phyloP scores from a whole-genome alignment of 2,797 vertebrate species.

The Aulostomus chinensis region DNA sequence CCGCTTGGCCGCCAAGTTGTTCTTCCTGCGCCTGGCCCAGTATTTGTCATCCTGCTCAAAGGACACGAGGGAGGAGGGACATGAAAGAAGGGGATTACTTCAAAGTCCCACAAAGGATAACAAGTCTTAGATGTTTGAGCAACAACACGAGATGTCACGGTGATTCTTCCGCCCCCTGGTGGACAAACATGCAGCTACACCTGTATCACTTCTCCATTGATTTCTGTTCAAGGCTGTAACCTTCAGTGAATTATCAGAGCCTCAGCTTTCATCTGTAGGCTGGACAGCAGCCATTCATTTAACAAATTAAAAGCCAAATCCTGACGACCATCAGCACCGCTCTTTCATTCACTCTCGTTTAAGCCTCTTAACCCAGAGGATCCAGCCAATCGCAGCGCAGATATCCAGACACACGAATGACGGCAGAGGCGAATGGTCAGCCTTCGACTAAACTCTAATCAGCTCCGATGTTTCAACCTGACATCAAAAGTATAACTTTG shows the following conservation, averaged over 20 bases:
- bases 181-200: too few relatives aligned
- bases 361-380: conserved; percentile 30
- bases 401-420: too few relatives aligned
- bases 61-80: conserved; percentile 40
- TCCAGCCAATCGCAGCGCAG: conserved; percentile 14
- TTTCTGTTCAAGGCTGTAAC: too few relatives aligned
- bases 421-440: too few relatives aligned
- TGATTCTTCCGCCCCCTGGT: neutral
- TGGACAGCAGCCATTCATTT: conserved; percentile 3
- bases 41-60: conserved; percentile 91
- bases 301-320: conserved; percentile 37
- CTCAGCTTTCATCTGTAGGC: neutral
- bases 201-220: too few relatives aligned
- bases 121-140: too few relatives aligned
- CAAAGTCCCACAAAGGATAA: neutral
- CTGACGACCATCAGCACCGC: neutral
- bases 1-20: conserved; percentile 94
- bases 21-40: conserved; percentile 95
- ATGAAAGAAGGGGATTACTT: conserved; percentile 8
- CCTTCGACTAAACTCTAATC: too few relatives aligned
- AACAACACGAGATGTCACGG: too few relatives aligned
- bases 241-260: neutral
- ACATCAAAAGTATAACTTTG: too few relatives aligned
- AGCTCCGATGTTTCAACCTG: neutral
- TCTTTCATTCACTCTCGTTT: conserved; percentile 4